Percentiles rank a stretch among this genome's conserved stretches.
phyloP scores from a whole-genome alignment of 2,113 vertebrate genomes.

The Oplegnathus fasciatus region DNA sequence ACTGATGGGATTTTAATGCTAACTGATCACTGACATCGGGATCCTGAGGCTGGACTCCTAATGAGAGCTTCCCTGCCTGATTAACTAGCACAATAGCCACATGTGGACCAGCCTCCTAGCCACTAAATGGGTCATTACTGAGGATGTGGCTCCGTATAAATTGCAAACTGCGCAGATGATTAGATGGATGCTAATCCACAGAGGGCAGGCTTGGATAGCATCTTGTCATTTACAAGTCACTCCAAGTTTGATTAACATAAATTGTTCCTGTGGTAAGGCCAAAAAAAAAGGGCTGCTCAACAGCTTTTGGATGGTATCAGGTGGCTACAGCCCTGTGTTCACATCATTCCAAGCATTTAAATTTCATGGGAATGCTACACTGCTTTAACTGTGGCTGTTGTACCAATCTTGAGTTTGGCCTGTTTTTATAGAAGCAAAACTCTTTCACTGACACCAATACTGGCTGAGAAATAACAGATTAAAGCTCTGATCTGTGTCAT shows the following conservation, averaged over 20 bases:
- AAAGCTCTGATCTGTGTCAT: no score
- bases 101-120: not conserved
- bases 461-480: not conserved
- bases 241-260: not conserved
- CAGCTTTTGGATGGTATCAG: not conserved
- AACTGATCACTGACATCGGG: not conserved
- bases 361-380: not conserved
- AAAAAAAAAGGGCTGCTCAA: not conserved
- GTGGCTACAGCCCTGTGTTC: not conserved
- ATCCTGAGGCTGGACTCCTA: constrained; percentile 2
- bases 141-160: not conserved
- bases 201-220: no score
- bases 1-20: not conserved
- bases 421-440: not conserved
- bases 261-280: not conserved
- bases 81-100: not conserved
- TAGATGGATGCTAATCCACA: not conserved
- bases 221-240: not conserved
- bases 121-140: not conserved
- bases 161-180: not conserved
- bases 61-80: not conserved
- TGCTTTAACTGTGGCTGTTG: not conserved
- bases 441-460: not conserved
- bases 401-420: not conserved
- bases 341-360: not conserved